Conservation (phyloP, 2,113 vertebrate genomes). For the Peromyscus polionotus region DNA sequence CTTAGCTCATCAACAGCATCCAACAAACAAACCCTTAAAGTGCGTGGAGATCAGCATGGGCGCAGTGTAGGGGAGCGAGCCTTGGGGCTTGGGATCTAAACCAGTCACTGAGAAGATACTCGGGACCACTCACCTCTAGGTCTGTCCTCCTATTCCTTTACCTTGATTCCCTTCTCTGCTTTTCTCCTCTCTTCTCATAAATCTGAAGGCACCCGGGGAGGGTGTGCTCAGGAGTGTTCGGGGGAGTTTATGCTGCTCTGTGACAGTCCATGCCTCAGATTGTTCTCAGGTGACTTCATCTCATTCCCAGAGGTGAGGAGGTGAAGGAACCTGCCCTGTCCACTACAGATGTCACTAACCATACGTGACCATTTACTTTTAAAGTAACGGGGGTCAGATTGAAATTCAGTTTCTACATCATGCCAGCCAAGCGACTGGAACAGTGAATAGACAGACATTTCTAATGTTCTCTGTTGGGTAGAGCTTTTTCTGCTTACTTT, state of each 20-base stretch:
- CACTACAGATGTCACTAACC: background rate
- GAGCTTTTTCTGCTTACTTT: background rate
- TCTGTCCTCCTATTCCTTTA: background rate
- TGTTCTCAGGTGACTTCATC: background rate
- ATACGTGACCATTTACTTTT: background rate
- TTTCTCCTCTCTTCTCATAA: background rate
- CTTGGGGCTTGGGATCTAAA: background rate
- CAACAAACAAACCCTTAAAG: background rate
- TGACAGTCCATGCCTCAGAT: background rate
- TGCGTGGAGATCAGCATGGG: background rate
- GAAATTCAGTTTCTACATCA: background rate
- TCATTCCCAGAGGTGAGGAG: background rate
- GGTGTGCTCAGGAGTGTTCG: background rate
- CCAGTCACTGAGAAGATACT: background rate
- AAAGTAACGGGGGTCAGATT: background rate
- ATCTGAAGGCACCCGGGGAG: background rate
- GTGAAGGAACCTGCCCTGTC: background rate
- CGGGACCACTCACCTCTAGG: background rate
- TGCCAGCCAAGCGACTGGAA: background rate
- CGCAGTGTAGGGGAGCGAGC: background rate
- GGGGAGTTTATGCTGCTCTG: background rate
- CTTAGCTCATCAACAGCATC: slow-evolving; percentile 27
- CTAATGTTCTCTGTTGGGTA: background rate
- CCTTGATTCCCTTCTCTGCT: background rate
- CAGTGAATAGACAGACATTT: background rate